These are phyloP conservation scores for Podarcis cretensis DNA, from an alignment of 2,113 vertebrate genomes.

Conservation along the genomic window DNA sequence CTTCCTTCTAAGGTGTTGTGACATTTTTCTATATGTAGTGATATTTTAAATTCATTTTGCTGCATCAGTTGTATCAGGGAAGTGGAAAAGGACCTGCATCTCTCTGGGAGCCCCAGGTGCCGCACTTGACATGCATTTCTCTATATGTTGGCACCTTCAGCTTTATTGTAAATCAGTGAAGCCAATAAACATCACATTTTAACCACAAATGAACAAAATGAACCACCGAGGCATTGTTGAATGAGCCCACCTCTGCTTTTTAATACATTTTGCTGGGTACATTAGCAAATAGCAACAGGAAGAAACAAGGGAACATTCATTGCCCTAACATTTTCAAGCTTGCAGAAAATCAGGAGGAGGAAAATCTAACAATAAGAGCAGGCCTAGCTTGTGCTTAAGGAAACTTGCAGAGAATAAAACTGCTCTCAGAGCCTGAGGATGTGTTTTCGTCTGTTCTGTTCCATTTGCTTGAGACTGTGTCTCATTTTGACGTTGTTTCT, in stretches of 20 bases:
- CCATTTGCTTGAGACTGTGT: slow-evolving; percentile 50
- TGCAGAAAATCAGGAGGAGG: neutral
- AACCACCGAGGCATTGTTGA: neutral
- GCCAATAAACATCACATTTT: neutral
- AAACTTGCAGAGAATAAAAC: slow-evolving; percentile 15
- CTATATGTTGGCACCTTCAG: neutral
- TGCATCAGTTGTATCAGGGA: neutral
- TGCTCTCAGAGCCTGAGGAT: neutral
- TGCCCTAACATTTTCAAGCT: slow-evolving; percentile 38
- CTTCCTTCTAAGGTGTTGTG: neutral
- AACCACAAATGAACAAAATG: neutral
- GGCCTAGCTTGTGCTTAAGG: slow-evolving; percentile 28
- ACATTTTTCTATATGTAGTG: neutral
- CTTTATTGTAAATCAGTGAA: neutral
- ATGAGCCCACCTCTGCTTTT: slow-evolving; percentile 5
- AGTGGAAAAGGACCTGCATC: too few species aligned
- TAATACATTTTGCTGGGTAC: neutral
- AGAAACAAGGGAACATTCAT: slow-evolving; percentile 9
- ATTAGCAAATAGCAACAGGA: neutral
- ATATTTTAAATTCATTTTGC: neutral
- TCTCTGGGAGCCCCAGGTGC: neutral
- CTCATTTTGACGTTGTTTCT: slow-evolving; percentile 42
- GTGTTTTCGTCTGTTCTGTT: slow-evolving; percentile 57
- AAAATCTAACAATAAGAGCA: slow-evolving; percentile 12
- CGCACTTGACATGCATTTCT: neutral